These are phyloP conservation scores for Andrena chrysosceles DNA, from an alignment of 2,888 invertebrate genomes.

Conservation along the genomic window DNA sequence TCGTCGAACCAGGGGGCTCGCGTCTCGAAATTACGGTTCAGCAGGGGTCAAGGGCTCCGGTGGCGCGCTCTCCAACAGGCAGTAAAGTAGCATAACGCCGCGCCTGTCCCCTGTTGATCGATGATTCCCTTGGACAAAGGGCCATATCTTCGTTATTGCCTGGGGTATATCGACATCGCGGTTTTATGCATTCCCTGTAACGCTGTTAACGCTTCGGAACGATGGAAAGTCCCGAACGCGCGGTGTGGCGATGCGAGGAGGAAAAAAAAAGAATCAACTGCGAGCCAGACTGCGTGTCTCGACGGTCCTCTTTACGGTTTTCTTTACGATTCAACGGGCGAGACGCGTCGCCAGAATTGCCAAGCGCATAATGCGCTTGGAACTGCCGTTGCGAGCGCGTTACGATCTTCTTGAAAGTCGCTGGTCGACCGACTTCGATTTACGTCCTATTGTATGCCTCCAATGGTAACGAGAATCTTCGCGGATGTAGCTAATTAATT, in stretches of 20 bases:
- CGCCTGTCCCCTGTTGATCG: constrained; percentile 67
- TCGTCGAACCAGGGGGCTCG: constrained; percentile 54
- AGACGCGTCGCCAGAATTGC: constrained; percentile 4
- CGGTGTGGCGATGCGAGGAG: no score
- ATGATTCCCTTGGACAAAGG: constrained; percentile 71
- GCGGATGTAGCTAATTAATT: not conserved
- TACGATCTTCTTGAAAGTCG: constrained; percentile 4
- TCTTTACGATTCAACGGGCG: constrained; percentile 46
- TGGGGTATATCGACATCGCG: constrained; percentile 46
- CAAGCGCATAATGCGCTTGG: not conserved
- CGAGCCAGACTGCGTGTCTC: constrained; percentile 44
- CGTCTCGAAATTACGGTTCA: constrained; percentile 55
- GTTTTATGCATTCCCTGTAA: constrained; percentile 38
- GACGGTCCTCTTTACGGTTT: constrained; percentile 25
- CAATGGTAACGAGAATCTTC: not conserved
- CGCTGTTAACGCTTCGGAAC: constrained; percentile 14
- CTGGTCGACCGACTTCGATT: no score
- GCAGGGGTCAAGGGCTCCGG: constrained; percentile 60
- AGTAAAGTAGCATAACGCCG: constrained; percentile 63
- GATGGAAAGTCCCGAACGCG: not conserved
- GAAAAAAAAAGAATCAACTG: constrained; percentile 15
- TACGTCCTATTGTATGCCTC: not conserved
- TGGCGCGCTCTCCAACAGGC: constrained; percentile 63
- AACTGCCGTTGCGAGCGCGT: not conserved
- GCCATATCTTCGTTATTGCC: constrained; percentile 68